Base-by-base conservation (phyloP, 2,797 vertebrate species). In the Prunella strophiata region DNA sequence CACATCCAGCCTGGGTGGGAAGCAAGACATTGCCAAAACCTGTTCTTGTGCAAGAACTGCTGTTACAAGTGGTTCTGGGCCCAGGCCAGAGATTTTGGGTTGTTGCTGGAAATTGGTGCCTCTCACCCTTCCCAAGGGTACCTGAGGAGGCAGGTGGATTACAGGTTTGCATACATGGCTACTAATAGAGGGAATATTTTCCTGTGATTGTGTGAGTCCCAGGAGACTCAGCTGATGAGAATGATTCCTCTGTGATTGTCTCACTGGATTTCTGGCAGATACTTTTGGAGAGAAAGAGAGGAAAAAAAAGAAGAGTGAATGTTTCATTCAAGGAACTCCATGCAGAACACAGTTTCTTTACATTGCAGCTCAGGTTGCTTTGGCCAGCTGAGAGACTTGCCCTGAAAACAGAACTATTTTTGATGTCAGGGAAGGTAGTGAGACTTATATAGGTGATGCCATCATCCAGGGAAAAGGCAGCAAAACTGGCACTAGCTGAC, bases 161-260 rank as follows among this genome's bases (percentile, higher is more conserved):
- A 29, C 65, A 71, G 16, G 36, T 18, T 88, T 59, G 30, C 0
- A 0, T 16, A n/a, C 15, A 9, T 0, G 15, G 50, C 40, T 12
- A 7, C 7, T 45, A 52, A 54, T 17, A 27, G 12, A 59, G 36
- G 36, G 14, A 55, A 22, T 43, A 19, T 79, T 82, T 62, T 63
- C 26, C 54, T 40, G 7, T 52, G 38, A 61, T 13, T 17, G 13
- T 36, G 22, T 43, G 47, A 65, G 58, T 47, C 51, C 30, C 54
- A 65, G 47, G 23, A 92, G 30, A 45, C 43, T 26, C 9, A 11
- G 27, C 3, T 58, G 77, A 43, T 43, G 34, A 66, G 57, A 78
- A 82, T 27, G 25, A 30, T 30, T 76, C 47, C 43, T 40, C 20
- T 23, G 2, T 9, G 58, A 68, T n/a, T 42, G 36, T 52, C 30